Conservation (phyloP, 64 coral and sea anemone species). For the Pocillopora damicornis region DNA sequence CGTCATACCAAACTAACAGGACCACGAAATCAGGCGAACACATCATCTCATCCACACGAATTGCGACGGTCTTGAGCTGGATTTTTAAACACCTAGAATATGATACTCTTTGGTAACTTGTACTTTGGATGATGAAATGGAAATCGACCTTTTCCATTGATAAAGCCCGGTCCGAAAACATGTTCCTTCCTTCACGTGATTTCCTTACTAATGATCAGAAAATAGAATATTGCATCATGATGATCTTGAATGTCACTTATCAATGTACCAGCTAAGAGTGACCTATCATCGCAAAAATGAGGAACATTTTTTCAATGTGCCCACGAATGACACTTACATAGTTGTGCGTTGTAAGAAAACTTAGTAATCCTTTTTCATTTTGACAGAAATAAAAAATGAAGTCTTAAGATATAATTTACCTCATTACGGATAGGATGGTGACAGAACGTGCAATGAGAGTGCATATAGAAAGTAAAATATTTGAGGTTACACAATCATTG, state of each 20-base stretch:
- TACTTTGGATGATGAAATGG: background rate
- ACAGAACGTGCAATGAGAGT: too few species aligned
- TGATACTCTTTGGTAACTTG: too few species aligned
- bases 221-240: slow-evolving; percentile 37
- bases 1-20: background rate
- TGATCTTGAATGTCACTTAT: background rate
- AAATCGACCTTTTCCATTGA: background rate
- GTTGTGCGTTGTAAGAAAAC: too few species aligned
- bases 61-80: background rate
- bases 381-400: too few species aligned
- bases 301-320: background rate
- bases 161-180: too few species aligned
- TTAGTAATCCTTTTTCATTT: too few species aligned
- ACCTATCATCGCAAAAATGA: background rate
- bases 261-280: background rate
- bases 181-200: background rate
- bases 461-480: too few species aligned
- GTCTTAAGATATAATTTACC: too few species aligned
- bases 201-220: background rate
- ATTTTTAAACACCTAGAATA: too few species aligned
- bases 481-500: too few species aligned
- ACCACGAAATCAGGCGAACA: slow-evolving; percentile 27
- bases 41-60: slow-evolving; percentile 6
- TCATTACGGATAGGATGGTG: too few species aligned
- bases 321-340: too few species aligned